Base-by-base conservation (phyloP, 2,888 invertebrate genomes). In the Polydrusus tereticollis region DNA sequence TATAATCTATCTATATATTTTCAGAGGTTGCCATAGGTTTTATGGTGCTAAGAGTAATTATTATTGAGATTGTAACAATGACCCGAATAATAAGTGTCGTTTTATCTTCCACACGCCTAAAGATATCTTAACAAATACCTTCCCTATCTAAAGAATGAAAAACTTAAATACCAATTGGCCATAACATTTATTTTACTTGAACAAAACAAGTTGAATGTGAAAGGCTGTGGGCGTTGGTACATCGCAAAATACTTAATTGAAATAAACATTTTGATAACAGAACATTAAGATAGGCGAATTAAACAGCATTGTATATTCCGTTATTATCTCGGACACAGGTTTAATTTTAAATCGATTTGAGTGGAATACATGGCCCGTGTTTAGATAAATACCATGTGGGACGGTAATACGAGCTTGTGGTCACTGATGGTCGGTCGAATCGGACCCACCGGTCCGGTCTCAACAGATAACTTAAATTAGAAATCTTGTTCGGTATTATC, bases 311-410 rank as follows among this genome's bases (percentile, higher is more conserved):
- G 80, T 80, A 75, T 71, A 69, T 75, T 73, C 72, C 72, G 69
- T 76, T 76, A 76, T 81, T 85, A 84, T 84, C 84, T 81, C 77
- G 76, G 80, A 85, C 85, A 85, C 82, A 81, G 81, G 82, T 84
- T 85, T 85, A 85, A 85, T 84, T 85, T 85, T 84, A 85, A 85
- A 85, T 85, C 84, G 85, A 85, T 85, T 85, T 84, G 83, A 83
- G 82, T 78, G 82, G 77, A 75, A 74, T 82, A 84, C 78, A 74
- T n/a, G 70, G 81, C 81, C 82, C 81, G 77, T 81, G 79, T 80
- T 83, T 82, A 83, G 84, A 84, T 84, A 84, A 84, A 67, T 50
- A 63, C 69, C 33, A 74, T 66, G 76, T 76, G 78, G 76, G 76
- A 73, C 64, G 75, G 71, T 64, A 68, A 68, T 72, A 71, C 57